Percentiles rank a stretch among this genome's conserved stretches.
Conservation (phyloP, 2,797 vertebrate genomes). For the Eulemur albifrons region DNA sequence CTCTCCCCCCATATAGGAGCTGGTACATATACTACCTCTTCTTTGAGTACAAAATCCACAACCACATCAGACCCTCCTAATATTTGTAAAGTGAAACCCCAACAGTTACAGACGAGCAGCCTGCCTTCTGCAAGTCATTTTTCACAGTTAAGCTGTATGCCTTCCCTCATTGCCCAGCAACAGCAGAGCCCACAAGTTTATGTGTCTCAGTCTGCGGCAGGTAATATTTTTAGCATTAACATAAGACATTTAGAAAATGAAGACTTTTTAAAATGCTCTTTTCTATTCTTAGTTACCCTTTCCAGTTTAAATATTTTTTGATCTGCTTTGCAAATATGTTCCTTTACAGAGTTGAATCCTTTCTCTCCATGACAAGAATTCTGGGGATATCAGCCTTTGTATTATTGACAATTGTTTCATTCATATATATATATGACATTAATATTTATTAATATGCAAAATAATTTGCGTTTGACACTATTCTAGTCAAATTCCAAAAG, state of each 20-base stretch:
- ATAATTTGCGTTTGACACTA: background rate
- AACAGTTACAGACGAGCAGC: conserved; percentile 94
- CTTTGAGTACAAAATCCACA: conserved; percentile 96
- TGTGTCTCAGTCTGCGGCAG: conserved; percentile 98
- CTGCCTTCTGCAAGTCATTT: conserved; percentile 92
- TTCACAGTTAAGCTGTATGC: conserved; percentile 96
- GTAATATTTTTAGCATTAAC: conserved; percentile 80
- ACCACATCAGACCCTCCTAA: conserved; percentile 97
- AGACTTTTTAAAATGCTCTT: background rate
- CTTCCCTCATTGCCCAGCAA: conserved; percentile 93
- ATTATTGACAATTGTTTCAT: background rate
- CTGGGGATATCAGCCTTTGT: background rate
- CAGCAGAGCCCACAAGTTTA: conserved; percentile 98
- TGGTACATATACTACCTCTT: conserved; percentile 97
- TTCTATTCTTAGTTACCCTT: background rate
- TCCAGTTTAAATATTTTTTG: background rate
- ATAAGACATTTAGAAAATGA: background rate
- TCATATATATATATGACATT: background rate
- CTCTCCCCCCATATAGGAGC: conserved; percentile 85
- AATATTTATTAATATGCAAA: background rate
- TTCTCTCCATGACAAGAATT: background rate
- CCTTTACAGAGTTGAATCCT: background rate
- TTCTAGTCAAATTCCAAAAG: background rate
- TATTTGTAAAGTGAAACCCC: conserved; percentile 99
- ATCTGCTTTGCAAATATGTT: conserved; percentile 11